These are phyloP conservation scores for Atrina japonica DNA, from an alignment of 2,888 invertebrate species.

Conservation along the genomic window DNA sequence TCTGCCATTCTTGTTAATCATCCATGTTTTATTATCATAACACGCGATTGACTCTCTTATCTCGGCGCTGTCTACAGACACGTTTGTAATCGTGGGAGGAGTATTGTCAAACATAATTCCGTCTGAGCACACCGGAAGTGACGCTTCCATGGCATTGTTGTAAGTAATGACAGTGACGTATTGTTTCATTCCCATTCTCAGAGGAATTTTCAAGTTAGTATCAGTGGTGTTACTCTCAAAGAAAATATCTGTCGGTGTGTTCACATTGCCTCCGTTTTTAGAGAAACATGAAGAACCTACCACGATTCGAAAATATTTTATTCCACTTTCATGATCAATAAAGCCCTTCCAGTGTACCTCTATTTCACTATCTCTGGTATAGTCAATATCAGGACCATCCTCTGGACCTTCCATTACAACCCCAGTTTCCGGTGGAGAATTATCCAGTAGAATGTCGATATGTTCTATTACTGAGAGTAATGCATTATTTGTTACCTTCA, in stretches of 20 bases:
- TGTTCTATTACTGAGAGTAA: slow-evolving; percentile 46
- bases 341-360: slow-evolving; percentile 56
- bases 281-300: slow-evolving; percentile 38
- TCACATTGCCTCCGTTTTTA: slow-evolving; percentile 15
- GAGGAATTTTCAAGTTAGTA: too few relatives aligned
- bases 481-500: slow-evolving; percentile 62
- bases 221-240: too few relatives aligned
- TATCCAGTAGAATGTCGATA: slow-evolving; percentile 61
- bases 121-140: slow-evolving; percentile 60
- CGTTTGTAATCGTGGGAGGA: slow-evolving; percentile 42
- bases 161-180: slow-evolving; percentile 53
- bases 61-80: slow-evolving; percentile 39
- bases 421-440: slow-evolving; percentile 61
- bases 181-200: not conserved
- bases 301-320: slow-evolving; percentile 43
- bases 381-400: slow-evolving; percentile 54
- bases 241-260: not conserved
- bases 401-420: slow-evolving; percentile 58
- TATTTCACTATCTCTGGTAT: slow-evolving; percentile 37
- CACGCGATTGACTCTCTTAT: slow-evolving; percentile 45
- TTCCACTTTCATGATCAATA: slow-evolving; percentile 58
- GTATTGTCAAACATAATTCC: slow-evolving; percentile 57
- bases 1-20: slow-evolving; percentile 38
- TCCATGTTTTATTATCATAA: slow-evolving; percentile 31
- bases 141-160: slow-evolving; percentile 62